A percentile compares a stretch with the other conserved stretches of the same genome.
phyloP scores from a whole-genome alignment of 2,888 invertebrate genomes.

The Chymomyza caudatula region DNA sequence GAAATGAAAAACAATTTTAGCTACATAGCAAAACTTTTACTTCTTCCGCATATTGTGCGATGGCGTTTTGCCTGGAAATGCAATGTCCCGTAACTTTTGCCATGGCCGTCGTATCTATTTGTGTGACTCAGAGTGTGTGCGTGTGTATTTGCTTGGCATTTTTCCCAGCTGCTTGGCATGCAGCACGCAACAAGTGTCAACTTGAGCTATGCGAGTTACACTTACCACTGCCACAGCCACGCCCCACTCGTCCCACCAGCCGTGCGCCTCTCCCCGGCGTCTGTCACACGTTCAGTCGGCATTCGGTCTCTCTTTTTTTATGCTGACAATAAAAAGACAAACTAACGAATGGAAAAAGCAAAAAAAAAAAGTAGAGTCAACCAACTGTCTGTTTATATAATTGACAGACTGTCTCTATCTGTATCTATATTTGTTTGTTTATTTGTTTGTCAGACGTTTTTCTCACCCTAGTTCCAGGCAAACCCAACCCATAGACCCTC shows the following conservation, averaged over 20 bases:
- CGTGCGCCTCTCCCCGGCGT: neutral
- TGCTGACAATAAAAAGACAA: conserved; percentile 53
- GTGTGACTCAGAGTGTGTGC: neutral
- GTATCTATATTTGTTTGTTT: conserved; percentile 21
- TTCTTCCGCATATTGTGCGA: conserved; percentile 48
- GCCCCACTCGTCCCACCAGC: conserved; percentile 11
- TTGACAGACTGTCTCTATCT: conserved; percentile 37
- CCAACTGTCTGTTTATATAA: conserved; percentile 66
- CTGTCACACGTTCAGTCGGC: neutral
- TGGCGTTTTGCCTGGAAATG: conserved; percentile 42
- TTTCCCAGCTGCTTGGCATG: conserved; percentile 21
- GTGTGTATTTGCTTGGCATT: neutral
- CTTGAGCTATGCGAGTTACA: conserved; percentile 41
- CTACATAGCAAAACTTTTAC: conserved; percentile 29
- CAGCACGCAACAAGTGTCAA: conserved; percentile 71
- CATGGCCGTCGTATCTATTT: neutral
- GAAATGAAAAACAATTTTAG: neutral
- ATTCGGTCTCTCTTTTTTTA: conserved; percentile 27
- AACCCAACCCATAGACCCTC: conserved; percentile 43
- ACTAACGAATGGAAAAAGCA: conserved; percentile 7
- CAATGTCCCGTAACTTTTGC: conserved; percentile 37
- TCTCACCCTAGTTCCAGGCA: conserved; percentile 61
- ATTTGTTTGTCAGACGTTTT: conserved; percentile 66
- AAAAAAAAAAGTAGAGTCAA: conserved; percentile 21
- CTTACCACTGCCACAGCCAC: conserved; percentile 19